Evolutionary conservation across 2,888 invertebrate species (phyloP).

Genomic region (Agrochola lychnidis): DNA sequence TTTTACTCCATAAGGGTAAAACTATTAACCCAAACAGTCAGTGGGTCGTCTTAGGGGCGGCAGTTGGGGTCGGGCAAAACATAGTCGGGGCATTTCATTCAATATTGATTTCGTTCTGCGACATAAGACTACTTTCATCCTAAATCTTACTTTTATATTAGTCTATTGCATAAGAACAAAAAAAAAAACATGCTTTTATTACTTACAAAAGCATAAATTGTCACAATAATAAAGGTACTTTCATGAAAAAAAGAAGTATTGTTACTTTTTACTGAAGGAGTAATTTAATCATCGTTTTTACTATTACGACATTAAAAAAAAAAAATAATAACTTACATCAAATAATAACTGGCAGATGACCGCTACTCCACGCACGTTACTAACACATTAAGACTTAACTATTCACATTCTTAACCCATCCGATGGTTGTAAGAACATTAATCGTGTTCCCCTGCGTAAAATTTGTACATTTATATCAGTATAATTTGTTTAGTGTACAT

Average conservation of each 20-base stretch:
- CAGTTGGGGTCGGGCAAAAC: neutral
- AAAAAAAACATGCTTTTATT: neutral
- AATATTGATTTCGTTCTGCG: neutral
- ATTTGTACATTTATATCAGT: no score
- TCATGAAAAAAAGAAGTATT: neutral
- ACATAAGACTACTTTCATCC: neutral
- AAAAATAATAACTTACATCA: neutral
- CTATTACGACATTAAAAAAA: neutral
- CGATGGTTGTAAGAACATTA: no score
- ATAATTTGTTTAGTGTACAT: neutral
- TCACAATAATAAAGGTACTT: neutral
- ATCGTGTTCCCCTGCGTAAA: neutral
- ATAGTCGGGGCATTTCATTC: neutral
- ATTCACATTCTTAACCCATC: neutral
- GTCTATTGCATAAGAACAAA: neutral
- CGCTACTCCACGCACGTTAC: neutral
- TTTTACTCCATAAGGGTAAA: neutral
- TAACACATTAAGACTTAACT: neutral
- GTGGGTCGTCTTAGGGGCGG: no score
- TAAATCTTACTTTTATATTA: neutral
- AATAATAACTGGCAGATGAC: neutral
- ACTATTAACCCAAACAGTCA: neutral
- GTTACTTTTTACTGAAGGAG: neutral
- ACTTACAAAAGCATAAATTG: no score
- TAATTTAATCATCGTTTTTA: neutral